Evolutionary conservation across 2,113 vertebrate species (phyloP).

Genomic region (Chlamydotis undulata): DNA sequence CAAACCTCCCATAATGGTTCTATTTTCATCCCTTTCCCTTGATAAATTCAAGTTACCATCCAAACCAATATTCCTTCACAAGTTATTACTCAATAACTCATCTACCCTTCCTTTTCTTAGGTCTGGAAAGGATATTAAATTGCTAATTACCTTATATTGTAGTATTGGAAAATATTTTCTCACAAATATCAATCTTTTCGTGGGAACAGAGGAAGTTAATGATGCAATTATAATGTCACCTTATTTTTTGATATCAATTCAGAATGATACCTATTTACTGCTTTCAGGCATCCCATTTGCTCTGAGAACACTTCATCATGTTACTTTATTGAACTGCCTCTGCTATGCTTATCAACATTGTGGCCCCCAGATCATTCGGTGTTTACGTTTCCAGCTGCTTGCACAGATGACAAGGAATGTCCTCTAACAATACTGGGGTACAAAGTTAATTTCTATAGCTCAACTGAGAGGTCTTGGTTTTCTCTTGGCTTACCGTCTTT

Average conservation of each 20-base stretch:
- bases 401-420: not conserved
- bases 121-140: constrained; percentile 21
- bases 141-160: constrained; percentile 5
- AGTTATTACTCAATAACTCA: constrained; percentile 32
- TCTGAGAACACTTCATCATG: not conserved
- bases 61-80: not conserved
- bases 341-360: not conserved
- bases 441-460: not conserved
- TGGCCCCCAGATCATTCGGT: not conserved
- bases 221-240: not conserved
- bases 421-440: not conserved
- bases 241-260: not conserved
- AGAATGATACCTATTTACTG: not conserved
- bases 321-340: not conserved
- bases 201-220: not conserved
- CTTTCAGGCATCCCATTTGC: not conserved
- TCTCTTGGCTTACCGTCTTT: not conserved
- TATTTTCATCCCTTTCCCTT: not conserved
- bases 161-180: not conserved
- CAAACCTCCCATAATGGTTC: not conserved
- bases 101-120: not conserved
- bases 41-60: not conserved
- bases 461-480: not conserved
- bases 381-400: not conserved
- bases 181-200: not conserved